phyloP scores from a whole-genome alignment of 2,113 vertebrate genomes.

The Nycticorax nycticorax region DNA sequence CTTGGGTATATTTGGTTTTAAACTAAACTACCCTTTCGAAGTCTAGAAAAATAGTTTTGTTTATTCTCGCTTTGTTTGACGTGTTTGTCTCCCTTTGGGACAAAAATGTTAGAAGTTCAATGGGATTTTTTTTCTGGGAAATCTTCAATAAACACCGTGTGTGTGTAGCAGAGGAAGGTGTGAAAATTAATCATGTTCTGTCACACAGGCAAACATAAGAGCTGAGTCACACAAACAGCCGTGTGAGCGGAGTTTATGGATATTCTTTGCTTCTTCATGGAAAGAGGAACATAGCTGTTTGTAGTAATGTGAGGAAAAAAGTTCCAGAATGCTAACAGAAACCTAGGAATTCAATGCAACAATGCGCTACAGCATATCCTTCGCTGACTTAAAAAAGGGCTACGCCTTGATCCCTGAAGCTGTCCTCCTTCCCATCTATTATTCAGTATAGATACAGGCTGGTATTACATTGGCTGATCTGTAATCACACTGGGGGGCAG shows the following conservation, averaged over 20 bases:
- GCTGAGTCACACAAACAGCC: not conserved
- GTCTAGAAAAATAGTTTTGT: not conserved
- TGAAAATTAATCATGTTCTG: not conserved
- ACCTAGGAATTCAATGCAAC: no score
- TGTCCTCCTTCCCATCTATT: not conserved
- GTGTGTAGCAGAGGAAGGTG: not conserved
- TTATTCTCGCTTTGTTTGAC: not conserved
- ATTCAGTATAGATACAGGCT: not conserved
- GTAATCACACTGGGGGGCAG: accelerated
- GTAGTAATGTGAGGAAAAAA: not conserved
- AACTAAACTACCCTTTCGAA: not conserved
- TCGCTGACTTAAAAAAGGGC: not conserved
- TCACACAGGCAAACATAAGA: not conserved
- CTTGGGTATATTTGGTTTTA: not conserved
- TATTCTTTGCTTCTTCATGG: not conserved
- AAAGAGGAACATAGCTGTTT: not conserved
- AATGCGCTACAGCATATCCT: not conserved
- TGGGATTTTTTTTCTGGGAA: not conserved
- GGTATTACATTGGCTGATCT: not conserved
- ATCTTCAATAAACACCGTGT: not conserved
- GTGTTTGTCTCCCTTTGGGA: not conserved
- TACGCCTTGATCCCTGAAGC: not conserved
- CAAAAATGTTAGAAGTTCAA: not conserved
- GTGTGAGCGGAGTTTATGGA: not conserved
- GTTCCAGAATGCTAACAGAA: not conserved